Evolutionary conservation across 1,140 invertebrate species (phyloP).

Genomic region (Penaeus indicus): DNA sequence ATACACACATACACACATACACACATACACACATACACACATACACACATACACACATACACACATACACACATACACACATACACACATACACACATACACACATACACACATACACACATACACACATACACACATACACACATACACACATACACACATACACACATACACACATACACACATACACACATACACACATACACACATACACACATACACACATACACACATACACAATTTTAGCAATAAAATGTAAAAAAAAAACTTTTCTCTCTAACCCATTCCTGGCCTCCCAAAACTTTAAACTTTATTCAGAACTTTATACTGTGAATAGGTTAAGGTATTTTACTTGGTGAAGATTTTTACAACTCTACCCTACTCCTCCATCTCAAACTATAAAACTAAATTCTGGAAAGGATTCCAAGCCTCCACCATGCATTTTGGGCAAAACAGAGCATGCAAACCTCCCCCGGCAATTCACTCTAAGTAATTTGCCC

Average conservation of each 20-base stretch:
- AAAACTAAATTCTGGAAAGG: no score
- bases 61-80: background rate
- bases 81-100: background rate
- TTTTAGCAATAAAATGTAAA: background rate
- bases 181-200: background rate
- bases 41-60: background rate
- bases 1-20: background rate
- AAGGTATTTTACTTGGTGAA: no score
- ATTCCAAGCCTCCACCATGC: no score
- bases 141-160: background rate
- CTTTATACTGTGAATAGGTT: no score
- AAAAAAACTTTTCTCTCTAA: no score
- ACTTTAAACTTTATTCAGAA: no score
- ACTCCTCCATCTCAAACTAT: no score
- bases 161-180: background rate
- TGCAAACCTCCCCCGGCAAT: no score
- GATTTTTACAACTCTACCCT: no score
- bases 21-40: background rate
- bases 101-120: conserved; percentile 22
- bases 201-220: background rate
- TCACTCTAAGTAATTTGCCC: no score
- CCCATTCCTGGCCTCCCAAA: no score
- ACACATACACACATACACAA: background rate
- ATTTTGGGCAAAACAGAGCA: no score
- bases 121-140: conserved; percentile 30